These are phyloP conservation scores for Peromyscus nudipes DNA, from an alignment of 2,797 vertebrate genomes.

Conservation along the genomic window DNA sequence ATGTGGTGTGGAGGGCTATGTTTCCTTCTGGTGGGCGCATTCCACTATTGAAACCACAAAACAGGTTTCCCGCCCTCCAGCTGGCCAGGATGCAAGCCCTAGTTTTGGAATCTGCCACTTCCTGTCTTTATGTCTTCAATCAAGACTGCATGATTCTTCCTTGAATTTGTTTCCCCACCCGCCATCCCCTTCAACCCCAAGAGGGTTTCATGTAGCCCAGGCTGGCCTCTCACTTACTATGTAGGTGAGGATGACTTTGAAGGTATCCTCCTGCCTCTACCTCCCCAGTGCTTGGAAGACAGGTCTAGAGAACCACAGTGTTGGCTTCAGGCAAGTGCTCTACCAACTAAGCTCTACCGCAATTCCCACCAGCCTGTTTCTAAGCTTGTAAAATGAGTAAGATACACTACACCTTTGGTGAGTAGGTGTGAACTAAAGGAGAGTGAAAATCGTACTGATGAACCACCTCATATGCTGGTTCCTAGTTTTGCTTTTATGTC, in stretches of 20 bases:
- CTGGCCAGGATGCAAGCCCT: conserved; percentile 35
- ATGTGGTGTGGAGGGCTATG: neutral
- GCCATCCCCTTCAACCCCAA: neutral
- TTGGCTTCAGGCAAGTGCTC: neutral
- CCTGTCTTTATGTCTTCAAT: neutral
- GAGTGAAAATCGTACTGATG: neutral
- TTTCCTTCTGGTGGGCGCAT: neutral
- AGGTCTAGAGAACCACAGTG: neutral
- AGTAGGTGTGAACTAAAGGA: neutral
- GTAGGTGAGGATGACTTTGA: neutral
- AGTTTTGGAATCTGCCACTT: conserved; percentile 38
- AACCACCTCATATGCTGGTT: neutral
- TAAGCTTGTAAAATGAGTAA: conserved; percentile 16
- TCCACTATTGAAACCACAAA: neutral
- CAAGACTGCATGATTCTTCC: conserved; percentile 5
- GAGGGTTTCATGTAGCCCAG: neutral
- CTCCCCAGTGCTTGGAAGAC: neutral
- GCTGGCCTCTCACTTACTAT: neutral
- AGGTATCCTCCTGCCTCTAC: neutral
- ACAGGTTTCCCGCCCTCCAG: neutral
- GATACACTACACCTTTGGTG: neutral
- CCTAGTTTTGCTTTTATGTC: conserved; percentile 1
- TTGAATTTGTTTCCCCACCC: neutral
- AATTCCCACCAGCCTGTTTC: neutral
- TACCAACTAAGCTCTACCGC: neutral